phyloP scores from a whole-genome alignment of 1,140 invertebrate genomes.

The Rhopalosiphum padi region DNA sequence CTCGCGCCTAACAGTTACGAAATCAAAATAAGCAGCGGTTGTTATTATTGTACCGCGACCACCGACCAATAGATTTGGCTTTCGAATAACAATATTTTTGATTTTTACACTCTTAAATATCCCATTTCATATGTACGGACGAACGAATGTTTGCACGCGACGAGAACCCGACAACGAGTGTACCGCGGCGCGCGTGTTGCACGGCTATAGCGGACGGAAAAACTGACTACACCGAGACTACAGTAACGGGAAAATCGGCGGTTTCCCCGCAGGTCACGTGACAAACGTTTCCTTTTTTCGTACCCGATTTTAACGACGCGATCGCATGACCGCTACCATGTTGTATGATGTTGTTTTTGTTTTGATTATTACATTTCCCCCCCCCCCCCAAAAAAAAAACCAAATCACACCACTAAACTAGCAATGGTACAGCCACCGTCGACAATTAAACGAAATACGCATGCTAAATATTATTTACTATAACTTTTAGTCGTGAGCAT shows the following conservation, averaged over 20 bases:
- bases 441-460: neutral
- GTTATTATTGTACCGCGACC: neutral
- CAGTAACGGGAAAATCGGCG: constrained; percentile 23
- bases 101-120: neutral
- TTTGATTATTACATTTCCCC: neutral
- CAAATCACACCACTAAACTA: neutral
- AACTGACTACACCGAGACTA: constrained; percentile 37
- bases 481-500: neutral
- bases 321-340: constrained; percentile 34
- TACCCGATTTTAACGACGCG: constrained; percentile 17
- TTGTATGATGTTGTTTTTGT: constrained; percentile 27
- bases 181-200: constrained; percentile 45
- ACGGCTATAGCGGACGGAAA: constrained; percentile 33
- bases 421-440: neutral
- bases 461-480: neutral
- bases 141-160: neutral
- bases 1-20: neutral
- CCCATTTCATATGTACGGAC: neutral
- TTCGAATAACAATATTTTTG: neutral
- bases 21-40: neutral
- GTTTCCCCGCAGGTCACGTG: constrained; percentile 43
- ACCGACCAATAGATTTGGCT: neutral
- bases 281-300: constrained; percentile 36
- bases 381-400: neutral
- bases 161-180: neutral